These are phyloP conservation scores for Trachelus stipa DNA, from an alignment of 2,888 invertebrate species.

Conservation along the genomic window DNA sequence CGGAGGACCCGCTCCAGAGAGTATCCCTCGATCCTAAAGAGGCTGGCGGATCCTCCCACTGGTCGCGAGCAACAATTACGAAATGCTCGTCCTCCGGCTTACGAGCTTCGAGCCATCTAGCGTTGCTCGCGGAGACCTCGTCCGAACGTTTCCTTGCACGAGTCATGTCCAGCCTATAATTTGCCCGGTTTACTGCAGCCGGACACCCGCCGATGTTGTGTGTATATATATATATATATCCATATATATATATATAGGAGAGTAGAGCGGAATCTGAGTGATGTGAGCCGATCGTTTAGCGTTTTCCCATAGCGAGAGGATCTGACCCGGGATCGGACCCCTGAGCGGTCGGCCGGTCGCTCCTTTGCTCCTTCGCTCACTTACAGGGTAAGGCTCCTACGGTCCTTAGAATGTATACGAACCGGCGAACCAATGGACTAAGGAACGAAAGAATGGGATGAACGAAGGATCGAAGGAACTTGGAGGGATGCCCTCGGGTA, in stretches of 20 bases:
- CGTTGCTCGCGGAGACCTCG: neutral
- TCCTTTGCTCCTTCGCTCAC: neutral
- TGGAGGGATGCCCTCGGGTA: slow-evolving; percentile 57
- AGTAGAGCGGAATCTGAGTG: slow-evolving; percentile 51
- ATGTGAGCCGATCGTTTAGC: slow-evolving; percentile 67
- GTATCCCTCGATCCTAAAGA: neutral
- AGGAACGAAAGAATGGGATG: neutral
- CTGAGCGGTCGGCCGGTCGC: slow-evolving; percentile 38
- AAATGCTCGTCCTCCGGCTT: neutral
- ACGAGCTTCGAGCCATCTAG: neutral
- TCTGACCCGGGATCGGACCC: slow-evolving; percentile 65
- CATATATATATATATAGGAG: slow-evolving; percentile 37
- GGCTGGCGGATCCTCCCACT: neutral
- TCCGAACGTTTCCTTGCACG: slow-evolving; percentile 4
- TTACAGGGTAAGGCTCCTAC: neutral
- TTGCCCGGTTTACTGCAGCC: slow-evolving; percentile 7
- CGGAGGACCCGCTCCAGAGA: neutral
- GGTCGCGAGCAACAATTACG: neutral
- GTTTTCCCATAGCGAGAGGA: slow-evolving; percentile 65
- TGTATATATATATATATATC: slow-evolving; percentile 26
- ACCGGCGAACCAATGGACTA: neutral
- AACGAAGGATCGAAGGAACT: slow-evolving; percentile 45
- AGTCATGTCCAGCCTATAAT: slow-evolving; percentile 12
- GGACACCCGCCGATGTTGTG: neutral
- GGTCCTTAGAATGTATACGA: neutral